Base-by-base conservation (phyloP, 2,797 vertebrate species). In the Vultur gryphus region DNA sequence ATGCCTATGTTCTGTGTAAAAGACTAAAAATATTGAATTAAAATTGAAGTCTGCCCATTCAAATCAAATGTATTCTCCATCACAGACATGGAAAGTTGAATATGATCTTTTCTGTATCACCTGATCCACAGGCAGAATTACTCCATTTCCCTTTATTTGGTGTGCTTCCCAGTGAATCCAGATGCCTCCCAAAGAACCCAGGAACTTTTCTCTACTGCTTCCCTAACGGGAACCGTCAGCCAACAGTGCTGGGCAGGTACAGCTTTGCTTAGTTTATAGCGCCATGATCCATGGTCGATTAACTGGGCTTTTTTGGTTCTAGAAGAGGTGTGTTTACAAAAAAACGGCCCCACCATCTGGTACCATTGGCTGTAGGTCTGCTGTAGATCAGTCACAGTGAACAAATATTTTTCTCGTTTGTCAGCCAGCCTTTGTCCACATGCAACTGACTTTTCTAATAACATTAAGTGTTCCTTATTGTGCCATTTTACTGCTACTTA, bases 401-500 rank as follows among this genome's bases (percentile, higher is more conserved):
- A 66, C 29, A 89, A 84, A 73, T 37, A 65, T 54, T 87, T 67
- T 91, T 90, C 79, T 91, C 69, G 49, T 94, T 91, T 93, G 75
- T 86, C 83, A 94, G 61, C 28, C 81, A 89, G 84, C 49, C 44
- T 92, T 75, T 86, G 76, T 89, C 76, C 72, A 81, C 82, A 92
- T 35, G 58, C 17, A 83, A 57, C 62, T 82, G 59, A 83, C 62
- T 94, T 87, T 81, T 86, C 79, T 78, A 86, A 93, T 90, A 93
- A 43, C 57, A 31, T 33, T 41, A 82, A 61, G 21, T 35, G 46
- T 70, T 88, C 82, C 37, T 92, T 88, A 59, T 72, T 81, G 89
- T 69, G 64, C 67, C 29, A 31, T 95, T 96, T 93, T 72, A 85
- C 79, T 65, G 41, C 46, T 88, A 41, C 82, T 86, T 94, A 90